phyloP scores from a whole-genome alignment of 2,797 vertebrate species.

The Aulostomus chinensis region DNA sequence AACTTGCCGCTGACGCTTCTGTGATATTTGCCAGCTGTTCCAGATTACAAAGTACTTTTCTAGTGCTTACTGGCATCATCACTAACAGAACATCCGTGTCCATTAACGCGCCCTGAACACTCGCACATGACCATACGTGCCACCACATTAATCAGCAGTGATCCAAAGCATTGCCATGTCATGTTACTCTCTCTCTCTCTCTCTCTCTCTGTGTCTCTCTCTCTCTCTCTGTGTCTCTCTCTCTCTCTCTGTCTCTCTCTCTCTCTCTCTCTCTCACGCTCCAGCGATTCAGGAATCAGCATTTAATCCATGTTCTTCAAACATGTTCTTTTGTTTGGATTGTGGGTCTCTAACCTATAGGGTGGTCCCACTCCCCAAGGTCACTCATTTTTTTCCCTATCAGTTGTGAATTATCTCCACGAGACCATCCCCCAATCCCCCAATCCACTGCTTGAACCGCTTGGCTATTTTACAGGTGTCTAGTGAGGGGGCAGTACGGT shows the following conservation, averaged over 20 bases:
- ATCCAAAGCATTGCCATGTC: conserved; percentile 33
- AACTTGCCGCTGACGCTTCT: conserved; percentile 38
- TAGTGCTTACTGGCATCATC: conserved; percentile 32
- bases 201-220: no score
- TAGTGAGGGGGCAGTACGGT: conserved; percentile 58
- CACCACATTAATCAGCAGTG: conserved; percentile 39
- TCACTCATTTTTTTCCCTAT: conserved; percentile 49
- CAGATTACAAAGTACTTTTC: conserved; percentile 59
- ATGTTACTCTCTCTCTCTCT: conserved; percentile 33
- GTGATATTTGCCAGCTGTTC: conserved; percentile 60
- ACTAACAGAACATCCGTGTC: conserved; percentile 52
- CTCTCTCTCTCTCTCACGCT: no score
- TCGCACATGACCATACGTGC: conserved; percentile 28
- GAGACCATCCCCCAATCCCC: conserved; percentile 36
- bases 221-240: no score
- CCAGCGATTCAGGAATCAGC: conserved; percentile 23
- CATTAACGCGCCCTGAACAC: conserved; percentile 40
- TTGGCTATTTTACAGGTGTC: conserved; percentile 66
- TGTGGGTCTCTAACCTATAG: conserved; percentile 21
- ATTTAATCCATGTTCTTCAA: conserved; percentile 17
- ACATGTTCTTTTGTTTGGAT: conserved; percentile 13
- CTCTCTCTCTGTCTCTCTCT: no score
- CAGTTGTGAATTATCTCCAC: conserved; percentile 68
- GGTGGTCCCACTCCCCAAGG: conserved; percentile 55
- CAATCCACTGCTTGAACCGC: conserved; percentile 50